Evolutionary conservation across 1,140 invertebrate species (phyloP).

Genomic region (Caenorhabditis brenneri): DNA sequence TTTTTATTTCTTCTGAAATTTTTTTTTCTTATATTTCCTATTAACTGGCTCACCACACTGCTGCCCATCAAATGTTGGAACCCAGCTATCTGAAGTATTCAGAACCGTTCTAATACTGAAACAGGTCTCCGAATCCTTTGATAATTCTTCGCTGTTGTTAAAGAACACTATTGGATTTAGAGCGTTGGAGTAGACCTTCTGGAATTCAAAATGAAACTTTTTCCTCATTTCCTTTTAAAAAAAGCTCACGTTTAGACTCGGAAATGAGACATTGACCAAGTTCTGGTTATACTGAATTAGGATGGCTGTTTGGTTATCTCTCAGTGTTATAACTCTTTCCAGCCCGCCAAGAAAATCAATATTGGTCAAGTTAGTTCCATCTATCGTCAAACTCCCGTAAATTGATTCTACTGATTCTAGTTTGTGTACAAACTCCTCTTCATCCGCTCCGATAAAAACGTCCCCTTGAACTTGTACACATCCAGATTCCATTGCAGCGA

Average conservation of each 20-base stretch:
- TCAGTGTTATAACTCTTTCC: neutral
- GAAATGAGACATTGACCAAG: neutral
- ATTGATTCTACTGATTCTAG: neutral
- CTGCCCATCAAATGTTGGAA: neutral
- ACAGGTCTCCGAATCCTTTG: neutral
- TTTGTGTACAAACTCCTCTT: neutral
- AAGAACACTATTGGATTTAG: neutral
- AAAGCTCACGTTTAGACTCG: neutral
- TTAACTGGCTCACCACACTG: neutral
- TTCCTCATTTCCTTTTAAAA: no score
- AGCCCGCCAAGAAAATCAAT: neutral
- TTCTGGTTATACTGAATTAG: neutral
- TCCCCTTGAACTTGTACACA: neutral
- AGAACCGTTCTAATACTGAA: neutral
- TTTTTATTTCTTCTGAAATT: no score
- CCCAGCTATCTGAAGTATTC: neutral
- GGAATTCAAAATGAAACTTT: neutral
- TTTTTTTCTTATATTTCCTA: no score
- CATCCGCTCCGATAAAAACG: neutral
- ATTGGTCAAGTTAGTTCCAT: neutral
- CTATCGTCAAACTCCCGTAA: neutral
- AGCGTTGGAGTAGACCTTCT: neutral
- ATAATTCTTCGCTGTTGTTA: neutral
- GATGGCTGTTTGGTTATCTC: neutral
- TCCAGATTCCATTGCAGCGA: neutral